Percentiles rank a stretch among this genome's conserved stretches.
These are phyloP conservation scores for Thoracochromis brauschi DNA, from an alignment of 2,113 vertebrate genomes.

Conservation along the genomic window DNA sequence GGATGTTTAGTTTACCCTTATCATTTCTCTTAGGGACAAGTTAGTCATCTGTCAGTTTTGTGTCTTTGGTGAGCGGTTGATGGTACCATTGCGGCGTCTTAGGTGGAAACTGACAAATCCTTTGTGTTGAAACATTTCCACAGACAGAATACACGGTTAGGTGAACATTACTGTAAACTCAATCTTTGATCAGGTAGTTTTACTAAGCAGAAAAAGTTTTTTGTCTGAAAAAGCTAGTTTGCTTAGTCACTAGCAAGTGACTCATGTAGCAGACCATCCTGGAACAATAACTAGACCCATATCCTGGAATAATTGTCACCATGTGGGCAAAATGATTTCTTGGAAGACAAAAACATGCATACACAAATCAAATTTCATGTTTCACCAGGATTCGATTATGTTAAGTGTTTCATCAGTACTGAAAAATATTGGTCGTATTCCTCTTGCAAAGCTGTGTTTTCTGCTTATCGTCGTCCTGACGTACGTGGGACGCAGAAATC, in stretches of 20 bases:
- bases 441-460: neutral
- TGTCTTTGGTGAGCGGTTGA: neutral
- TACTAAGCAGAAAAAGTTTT: neutral
- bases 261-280: slow-evolving; percentile 10
- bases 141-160: neutral
- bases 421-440: neutral
- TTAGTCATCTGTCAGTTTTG: neutral
- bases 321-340: slow-evolving; percentile 1
- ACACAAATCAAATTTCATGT: neutral
- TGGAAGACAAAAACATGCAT: neutral
- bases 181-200: neutral
- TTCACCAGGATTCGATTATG: neutral
- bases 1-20: neutral
- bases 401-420: neutral
- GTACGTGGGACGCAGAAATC: neutral
- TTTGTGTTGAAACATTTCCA: neutral
- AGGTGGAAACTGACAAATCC: neutral
- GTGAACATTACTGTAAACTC: neutral
- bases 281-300: slow-evolving; percentile 11
- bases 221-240: neutral
- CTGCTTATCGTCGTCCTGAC: neutral
- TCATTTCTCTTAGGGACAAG: neutral
- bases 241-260: slow-evolving; percentile 28
- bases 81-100: neutral
- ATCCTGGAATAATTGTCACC: slow-evolving; percentile 14